Conservation (phyloP, 2,888 invertebrate genomes). For the Notodonta dromedarius region DNA sequence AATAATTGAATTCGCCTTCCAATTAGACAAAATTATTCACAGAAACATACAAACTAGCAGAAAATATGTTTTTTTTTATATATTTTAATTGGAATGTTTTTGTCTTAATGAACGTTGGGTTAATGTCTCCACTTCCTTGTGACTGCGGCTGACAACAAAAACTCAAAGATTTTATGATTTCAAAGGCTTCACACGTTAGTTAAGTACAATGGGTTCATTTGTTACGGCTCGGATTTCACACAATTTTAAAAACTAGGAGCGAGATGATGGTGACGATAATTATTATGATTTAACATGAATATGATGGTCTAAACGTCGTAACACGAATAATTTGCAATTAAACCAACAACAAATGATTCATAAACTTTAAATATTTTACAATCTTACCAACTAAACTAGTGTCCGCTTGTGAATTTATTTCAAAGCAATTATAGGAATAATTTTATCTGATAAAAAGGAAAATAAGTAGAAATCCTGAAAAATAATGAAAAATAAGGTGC, state of each 20-base stretch:
- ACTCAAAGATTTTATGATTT: slow-evolving; percentile 41
- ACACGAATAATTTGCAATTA: slow-evolving; percentile 6
- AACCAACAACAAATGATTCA: too few species aligned
- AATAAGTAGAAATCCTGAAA: too few species aligned
- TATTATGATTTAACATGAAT: slow-evolving; percentile 23
- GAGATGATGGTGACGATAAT: slow-evolving; percentile 31
- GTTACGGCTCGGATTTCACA: slow-evolving; percentile 48
- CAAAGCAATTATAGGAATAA: too few species aligned
- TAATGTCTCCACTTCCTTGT: slow-evolving; percentile 41
- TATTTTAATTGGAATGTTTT: slow-evolving; percentile 35
- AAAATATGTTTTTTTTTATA: slow-evolving; percentile 40
- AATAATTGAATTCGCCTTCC: slow-evolving; percentile 52
- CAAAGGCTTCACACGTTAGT: slow-evolving; percentile 48
- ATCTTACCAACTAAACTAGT: too few species aligned
- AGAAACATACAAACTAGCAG: slow-evolving; percentile 29
- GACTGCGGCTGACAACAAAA: slow-evolving; percentile 36
- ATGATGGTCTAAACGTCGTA: slow-evolving; percentile 16
- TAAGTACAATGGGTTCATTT: slow-evolving; percentile 43
- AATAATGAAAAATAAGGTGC: too few species aligned
- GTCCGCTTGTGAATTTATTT: too few species aligned
- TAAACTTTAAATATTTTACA: too few species aligned
- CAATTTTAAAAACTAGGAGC: slow-evolving; percentile 49
- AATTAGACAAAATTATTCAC: slow-evolving; percentile 47
- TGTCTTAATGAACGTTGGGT: slow-evolving; percentile 29
- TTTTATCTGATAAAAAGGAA: too few species aligned